phyloP scores from a whole-genome alignment of 2,113 vertebrate genomes.

The Cygnus buccinator region DNA sequence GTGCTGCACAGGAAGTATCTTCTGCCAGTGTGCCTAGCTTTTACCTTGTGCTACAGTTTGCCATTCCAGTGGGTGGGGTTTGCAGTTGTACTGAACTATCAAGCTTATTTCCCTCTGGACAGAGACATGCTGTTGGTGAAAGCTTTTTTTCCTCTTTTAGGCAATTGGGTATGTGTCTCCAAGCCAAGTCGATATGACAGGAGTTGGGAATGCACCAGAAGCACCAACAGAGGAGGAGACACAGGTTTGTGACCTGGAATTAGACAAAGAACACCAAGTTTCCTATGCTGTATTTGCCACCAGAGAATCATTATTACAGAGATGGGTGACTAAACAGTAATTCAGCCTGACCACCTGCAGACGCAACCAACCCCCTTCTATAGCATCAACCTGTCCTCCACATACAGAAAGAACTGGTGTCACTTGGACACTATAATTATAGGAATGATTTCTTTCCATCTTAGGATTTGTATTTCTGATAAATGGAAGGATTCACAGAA shows the following conservation, averaged over 20 bases:
- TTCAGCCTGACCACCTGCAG: not conserved
- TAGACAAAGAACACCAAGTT: not conserved
- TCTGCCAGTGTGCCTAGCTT: not conserved
- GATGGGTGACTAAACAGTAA: not conserved
- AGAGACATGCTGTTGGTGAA: not conserved
- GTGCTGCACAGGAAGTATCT: not conserved
- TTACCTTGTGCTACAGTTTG: not conserved
- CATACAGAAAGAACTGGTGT: not conserved
- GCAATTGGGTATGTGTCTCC: slow-evolving; percentile 71
- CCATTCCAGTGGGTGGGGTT: not conserved
- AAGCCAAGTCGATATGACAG: slow-evolving; percentile 59
- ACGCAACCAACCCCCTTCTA: accelerated
- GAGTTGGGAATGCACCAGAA: slow-evolving; percentile 70
- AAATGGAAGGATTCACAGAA: not conserved
- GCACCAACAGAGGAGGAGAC: slow-evolving; percentile 77
- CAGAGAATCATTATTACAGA: not conserved
- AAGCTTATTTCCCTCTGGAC: not conserved
- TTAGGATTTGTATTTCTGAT: not conserved
- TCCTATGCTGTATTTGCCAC: not conserved
- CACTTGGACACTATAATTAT: not conserved
- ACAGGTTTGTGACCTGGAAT: slow-evolving; percentile 72
- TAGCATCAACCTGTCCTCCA: not conserved
- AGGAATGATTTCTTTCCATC: not conserved
- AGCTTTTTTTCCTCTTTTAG: slow-evolving; percentile 57
- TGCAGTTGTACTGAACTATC: accelerated